Conservation (phyloP, 2,113 vertebrate genomes). For the Noctilio leporinus region DNA sequence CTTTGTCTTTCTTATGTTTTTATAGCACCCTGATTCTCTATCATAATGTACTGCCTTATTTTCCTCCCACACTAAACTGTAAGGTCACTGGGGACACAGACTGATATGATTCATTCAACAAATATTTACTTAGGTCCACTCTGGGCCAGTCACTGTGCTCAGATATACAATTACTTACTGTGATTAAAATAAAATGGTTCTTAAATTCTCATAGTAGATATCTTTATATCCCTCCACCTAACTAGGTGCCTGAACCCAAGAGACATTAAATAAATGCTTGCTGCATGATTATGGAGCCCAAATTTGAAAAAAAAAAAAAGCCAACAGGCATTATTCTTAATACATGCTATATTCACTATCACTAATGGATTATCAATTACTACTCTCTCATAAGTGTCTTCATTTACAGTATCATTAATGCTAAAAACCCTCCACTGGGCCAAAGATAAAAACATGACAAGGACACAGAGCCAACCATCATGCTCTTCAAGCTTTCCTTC, state of each 20-base stretch:
- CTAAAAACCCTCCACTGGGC: background rate
- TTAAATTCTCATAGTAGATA: background rate
- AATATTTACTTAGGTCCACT: background rate
- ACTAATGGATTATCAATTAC: background rate
- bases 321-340: background rate
- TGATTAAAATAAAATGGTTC: background rate
- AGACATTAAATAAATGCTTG: background rate
- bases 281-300: background rate
- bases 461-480: background rate
- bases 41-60: background rate
- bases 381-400: background rate
- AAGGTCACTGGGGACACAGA: background rate
- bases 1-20: background rate
- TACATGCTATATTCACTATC: background rate
- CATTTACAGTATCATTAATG: background rate
- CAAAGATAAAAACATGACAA: background rate
- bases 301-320: background rate
- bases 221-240: background rate
- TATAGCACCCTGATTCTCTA: background rate
- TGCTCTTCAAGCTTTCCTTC: background rate
- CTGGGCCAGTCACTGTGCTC: background rate
- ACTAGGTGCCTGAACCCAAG: background rate
- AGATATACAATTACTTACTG: background rate
- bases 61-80: background rate
- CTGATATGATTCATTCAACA: background rate